phyloP scores from a whole-genome alignment of 1,140 invertebrate genomes.

The Leucophenga varia region DNA sequence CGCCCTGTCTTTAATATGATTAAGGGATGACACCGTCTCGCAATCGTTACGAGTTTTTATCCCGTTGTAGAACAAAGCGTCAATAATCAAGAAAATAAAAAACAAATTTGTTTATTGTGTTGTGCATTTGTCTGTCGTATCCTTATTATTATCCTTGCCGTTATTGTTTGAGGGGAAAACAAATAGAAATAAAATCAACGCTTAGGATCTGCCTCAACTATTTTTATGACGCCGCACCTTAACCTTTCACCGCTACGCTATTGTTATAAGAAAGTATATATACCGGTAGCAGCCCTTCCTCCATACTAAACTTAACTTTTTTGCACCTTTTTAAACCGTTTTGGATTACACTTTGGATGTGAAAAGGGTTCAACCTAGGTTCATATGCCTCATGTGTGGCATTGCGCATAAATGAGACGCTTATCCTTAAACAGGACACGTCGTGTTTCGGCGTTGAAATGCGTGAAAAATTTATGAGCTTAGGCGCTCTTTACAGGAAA shows the following conservation, averaged over 20 bases:
- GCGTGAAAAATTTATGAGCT: constrained; percentile 37
- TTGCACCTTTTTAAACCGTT: no score
- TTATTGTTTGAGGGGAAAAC: no score
- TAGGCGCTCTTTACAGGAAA: constrained; percentile 8
- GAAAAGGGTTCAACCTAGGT: constrained; percentile 34
- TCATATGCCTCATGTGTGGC: constrained; percentile 1
- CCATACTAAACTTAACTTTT: no score
- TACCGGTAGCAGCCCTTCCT: no score
- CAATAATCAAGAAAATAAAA: constrained; percentile 8
- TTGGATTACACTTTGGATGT: constrained; percentile 1
- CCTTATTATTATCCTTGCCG: no score
- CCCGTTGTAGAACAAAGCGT: not conserved
- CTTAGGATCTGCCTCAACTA: no score
- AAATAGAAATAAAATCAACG: no score
- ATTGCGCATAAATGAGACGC: not conserved
- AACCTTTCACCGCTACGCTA: constrained; percentile 32
- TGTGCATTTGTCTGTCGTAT: no score
- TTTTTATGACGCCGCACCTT: constrained; percentile 30
- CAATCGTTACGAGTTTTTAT: no score
- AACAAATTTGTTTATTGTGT: constrained; percentile 41
- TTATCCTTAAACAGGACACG: constrained; percentile 31
- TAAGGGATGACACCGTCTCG: constrained; percentile 35
- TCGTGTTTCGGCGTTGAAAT: constrained; percentile 17
- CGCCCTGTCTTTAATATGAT: constrained; percentile 16
- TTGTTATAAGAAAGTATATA: no score